Conservation (phyloP, 1,140 invertebrate species). For the Pissodes strobi region DNA sequence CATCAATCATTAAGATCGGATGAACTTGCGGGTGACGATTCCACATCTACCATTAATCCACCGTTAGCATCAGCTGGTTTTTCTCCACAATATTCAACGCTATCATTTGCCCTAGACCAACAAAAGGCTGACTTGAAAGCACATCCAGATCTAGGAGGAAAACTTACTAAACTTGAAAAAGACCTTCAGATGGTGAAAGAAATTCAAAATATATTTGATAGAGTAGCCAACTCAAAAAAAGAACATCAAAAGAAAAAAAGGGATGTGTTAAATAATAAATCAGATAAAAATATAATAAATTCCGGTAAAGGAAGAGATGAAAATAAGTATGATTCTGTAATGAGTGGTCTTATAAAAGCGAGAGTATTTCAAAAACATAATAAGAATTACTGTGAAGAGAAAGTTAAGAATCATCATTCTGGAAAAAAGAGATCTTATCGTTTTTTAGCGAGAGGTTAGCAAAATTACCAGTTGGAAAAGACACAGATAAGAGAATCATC, state of each 20-base stretch:
- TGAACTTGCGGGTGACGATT: neutral
- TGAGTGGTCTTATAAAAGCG: constrained; percentile 22
- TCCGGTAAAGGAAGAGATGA: constrained; percentile 6
- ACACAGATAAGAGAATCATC: neutral
- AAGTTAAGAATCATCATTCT: constrained; percentile 1
- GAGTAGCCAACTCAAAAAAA: constrained; percentile 4
- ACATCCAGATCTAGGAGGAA: neutral
- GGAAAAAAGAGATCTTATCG: neutral
- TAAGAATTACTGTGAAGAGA: constrained; percentile 2
- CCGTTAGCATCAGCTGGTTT: neutral
- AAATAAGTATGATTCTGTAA: constrained; percentile 22
- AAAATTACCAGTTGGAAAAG: constrained; percentile 30
- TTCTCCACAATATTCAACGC: neutral
- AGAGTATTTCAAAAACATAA: constrained; percentile 29
- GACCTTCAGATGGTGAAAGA: constrained; percentile 36
- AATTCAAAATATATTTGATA: constrained; percentile 35
- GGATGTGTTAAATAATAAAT: neutral
- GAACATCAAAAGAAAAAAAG: constrained; percentile 11
- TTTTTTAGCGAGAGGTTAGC: constrained; percentile 35
- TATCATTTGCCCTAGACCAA: no score
- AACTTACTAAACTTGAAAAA: constrained; percentile 30
- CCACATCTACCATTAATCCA: neutral
- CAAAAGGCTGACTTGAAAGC: neutral
- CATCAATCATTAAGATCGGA: constrained; percentile 7
- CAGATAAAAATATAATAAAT: neutral